phyloP scores from a whole-genome alignment of 1,140 invertebrate species.

The Drosophila ohnishii region DNA sequence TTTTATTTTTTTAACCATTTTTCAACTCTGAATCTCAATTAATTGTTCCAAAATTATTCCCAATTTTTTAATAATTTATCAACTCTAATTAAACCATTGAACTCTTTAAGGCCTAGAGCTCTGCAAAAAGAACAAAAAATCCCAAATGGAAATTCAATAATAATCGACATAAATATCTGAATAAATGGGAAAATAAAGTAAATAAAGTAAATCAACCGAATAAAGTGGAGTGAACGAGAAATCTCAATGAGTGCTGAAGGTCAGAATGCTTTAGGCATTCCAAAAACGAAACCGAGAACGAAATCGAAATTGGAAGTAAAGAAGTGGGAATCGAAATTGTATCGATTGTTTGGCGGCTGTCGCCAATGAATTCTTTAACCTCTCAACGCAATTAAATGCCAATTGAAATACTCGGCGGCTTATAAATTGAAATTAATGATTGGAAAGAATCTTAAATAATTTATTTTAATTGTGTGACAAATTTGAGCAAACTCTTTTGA shows the following conservation, averaged over 20 bases:
- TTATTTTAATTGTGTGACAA: constrained; percentile 71
- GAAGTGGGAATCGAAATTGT: constrained; percentile 55
- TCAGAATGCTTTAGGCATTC: constrained; percentile 73
- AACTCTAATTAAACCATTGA: constrained; percentile 65
- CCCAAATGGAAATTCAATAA: constrained; percentile 67
- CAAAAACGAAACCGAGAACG: constrained; percentile 67
- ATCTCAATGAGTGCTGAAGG: constrained; percentile 79
- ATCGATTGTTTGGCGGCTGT: constrained; percentile 72
- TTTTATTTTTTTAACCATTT: too few species aligned
- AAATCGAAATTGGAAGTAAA: constrained; percentile 42
- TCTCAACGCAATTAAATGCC: constrained; percentile 74
- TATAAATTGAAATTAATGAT: constrained; percentile 63
- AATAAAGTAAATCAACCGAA: constrained; percentile 17
- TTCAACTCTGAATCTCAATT: neutral
- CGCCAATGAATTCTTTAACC: constrained; percentile 67
- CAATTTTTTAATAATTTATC: constrained; percentile 32
- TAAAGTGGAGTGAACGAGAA: constrained; percentile 41
- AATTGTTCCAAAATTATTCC: neutral
- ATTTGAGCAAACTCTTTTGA: constrained; percentile 60
- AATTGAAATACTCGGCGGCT: constrained; percentile 62
- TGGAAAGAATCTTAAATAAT: constrained; percentile 62
- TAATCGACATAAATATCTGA: constrained; percentile 69
- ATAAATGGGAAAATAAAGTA: constrained; percentile 47
- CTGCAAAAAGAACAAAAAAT: constrained; percentile 18
- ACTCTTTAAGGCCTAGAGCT: constrained; percentile 24